Base-by-base conservation (phyloP, 1,140 invertebrate species). In the Heliconius nattereri region DNA sequence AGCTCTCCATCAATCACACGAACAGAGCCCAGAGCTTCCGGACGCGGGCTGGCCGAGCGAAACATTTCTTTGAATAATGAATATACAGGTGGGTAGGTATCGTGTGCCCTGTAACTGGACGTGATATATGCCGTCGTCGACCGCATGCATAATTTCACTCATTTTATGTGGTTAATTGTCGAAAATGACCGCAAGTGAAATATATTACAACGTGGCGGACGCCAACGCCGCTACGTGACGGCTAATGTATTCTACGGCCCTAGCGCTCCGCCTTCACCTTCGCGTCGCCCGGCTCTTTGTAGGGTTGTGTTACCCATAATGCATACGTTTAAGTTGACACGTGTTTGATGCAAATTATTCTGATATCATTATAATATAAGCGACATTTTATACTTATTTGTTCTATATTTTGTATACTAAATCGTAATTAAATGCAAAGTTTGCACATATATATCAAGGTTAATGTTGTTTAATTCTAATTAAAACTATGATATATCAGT, bases 161-260 rank as follows among this genome's bases (percentile, higher is more conserved):
- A 94, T 94, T 94, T 94, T 93, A 94, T 94, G 93, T 93, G 91
- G 93, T 93, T 94, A 94, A 94, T 94, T 94, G 93, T 94, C 93
- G 92, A 94, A 93, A 94, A 94, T 93, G 92, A 94, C 93, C 93
- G 90, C 90, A 77, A 87, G 91, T 91, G 90, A 94, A 94, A 94
- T 94, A 94, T 93, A 93, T 93, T 94, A 92, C 85, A 84, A 84
- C 84, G 88, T 84, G 87, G 60, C 86, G 86, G 80, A 87, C 87
- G 89, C 87, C 89, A 85, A 87, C 89, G 86, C 88, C 81, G 87
- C 85, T 84, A 85, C 87, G 87, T 78, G 85, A 85, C 84, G 86
- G 87, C 85, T 93, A 94, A 94, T 94, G 87, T 94, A 94, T 94
- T 93, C 92, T 85, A 83, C 84, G 85, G 85, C 87, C 89, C 85